Evolutionary conservation across 2,113 vertebrate species (phyloP).

Genomic region (Asarcornis scutulata): DNA sequence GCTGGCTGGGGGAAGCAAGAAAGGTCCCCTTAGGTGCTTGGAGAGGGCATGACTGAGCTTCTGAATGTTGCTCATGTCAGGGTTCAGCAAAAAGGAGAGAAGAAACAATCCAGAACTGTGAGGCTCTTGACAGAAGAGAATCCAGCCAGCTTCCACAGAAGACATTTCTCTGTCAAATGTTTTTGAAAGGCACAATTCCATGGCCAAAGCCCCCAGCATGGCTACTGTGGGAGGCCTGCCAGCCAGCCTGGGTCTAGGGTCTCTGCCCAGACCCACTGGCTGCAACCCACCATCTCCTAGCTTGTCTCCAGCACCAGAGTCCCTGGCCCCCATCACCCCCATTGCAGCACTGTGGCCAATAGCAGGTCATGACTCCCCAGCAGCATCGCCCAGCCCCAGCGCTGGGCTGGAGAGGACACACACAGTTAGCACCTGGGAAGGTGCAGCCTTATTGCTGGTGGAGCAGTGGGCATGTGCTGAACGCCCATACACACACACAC

Average conservation of each 20-base stretch:
- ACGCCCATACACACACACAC: too few species aligned
- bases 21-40: not conserved
- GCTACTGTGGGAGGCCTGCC: not conserved
- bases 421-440: not conserved
- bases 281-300: not conserved
- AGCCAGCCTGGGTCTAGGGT: not conserved
- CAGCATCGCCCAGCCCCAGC: not conserved
- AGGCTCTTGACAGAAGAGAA: not conserved
- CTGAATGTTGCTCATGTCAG: not conserved
- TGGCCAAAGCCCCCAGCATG: not conserved
- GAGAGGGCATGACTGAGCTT: not conserved
- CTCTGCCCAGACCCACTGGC: not conserved
- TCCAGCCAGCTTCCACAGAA: not conserved
- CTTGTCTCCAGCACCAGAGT: not conserved
- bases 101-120: not conserved
- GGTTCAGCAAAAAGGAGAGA: not conserved
- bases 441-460: not conserved
- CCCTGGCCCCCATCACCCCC: too few species aligned
- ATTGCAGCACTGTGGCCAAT: not conserved
- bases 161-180: not conserved
- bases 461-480: not conserved
- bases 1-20: not conserved
- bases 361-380: not conserved
- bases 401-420: not conserved
- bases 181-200: not conserved